Base-by-base conservation (phyloP, 2,113 vertebrate species). In the Eira barbara region DNA sequence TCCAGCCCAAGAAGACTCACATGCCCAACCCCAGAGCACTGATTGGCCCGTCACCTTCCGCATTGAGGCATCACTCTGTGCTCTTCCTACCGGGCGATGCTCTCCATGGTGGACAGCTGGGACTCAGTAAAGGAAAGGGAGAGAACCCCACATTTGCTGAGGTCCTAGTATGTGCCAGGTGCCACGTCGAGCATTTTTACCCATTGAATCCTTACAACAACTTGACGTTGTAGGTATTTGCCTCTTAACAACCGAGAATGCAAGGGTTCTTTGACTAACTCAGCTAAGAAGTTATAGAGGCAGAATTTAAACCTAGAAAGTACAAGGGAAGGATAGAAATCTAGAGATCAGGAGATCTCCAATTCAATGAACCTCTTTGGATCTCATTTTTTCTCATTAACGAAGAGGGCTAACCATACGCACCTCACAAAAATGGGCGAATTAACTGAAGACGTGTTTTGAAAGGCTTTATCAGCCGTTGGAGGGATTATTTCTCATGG, bases 301-400 rank as follows among this genome's bases (percentile, higher is more conserved):
- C 39, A n/a, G 79, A 61, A 63, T n/a, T 63, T 69, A 69, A 93
- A 29, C 5, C 23, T 9, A 12, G 4, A 57, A 52, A n/a, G 20
- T 23, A 29, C 27, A 49, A 14, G 36, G 42, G 39, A 74, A 95
- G 13, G 49, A 57, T 18, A 31, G 31, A 65, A 55, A 89, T 34
- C 91, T 49, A 36, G 91, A 95, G 81, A 94, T 47, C 52, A 42
- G 82, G 71, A 89, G 65, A 12, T n/a, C 42, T 11, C n/a, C 63
- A 23, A 7, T 42, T 82, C 74, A 82, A 34, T 25, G 42, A 87
- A 55, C 61, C 42, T 71, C 65, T 91, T 39, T 10, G 39, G 73
- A n/a, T 45, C 59, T 88, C 80, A n/a, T 67, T 59, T 80, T 63
- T 52, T 27, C 76, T 69, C 74, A n/a, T 45, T 57, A 81, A 49